These are phyloP conservation scores for Pseudomyrmex concolor DNA, from an alignment of 1,140 invertebrate species.

Conservation along the genomic window DNA sequence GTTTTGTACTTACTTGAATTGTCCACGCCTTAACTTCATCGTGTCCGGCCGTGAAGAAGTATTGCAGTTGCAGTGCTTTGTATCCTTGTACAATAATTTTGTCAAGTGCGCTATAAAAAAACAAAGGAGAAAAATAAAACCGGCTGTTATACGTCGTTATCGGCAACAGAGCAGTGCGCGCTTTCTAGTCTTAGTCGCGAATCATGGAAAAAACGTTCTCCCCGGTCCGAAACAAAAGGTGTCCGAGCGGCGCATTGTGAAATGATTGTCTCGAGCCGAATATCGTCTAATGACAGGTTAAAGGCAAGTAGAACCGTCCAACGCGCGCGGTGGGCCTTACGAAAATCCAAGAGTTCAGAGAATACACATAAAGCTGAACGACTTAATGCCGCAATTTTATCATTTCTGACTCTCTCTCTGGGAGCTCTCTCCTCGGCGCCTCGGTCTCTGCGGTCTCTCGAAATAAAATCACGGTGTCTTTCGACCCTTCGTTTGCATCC, in stretches of 20 bases:
- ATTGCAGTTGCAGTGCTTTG: slow-evolving; percentile 96
- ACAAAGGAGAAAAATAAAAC: slow-evolving; percentile 18
- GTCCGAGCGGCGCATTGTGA: slow-evolving; percentile 67
- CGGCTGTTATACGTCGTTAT: background rate
- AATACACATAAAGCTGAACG: slow-evolving; percentile 85
- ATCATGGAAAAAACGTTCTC: slow-evolving; percentile 50
- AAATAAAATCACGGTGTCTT: slow-evolving; percentile 84
- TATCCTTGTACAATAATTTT: slow-evolving; percentile 99
- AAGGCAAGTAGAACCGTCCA: slow-evolving; percentile 67
- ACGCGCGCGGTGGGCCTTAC: slow-evolving; percentile 67
- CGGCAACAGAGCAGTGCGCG: background rate
- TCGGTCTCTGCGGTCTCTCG: slow-evolving; percentile 82
- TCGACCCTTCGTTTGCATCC: slow-evolving; percentile 69
- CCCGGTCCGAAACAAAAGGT: slow-evolving; percentile 61
- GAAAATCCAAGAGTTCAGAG: slow-evolving; percentile 83
- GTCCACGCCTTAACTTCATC: slow-evolving; percentile 99
- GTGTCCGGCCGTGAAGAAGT: slow-evolving; percentile 98
- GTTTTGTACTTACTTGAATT: slow-evolving; percentile 91
- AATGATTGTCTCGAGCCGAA: slow-evolving; percentile 83
- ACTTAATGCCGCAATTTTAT: slow-evolving; percentile 86
- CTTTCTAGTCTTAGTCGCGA: slow-evolving; percentile 21
- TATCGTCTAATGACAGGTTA: slow-evolving; percentile 84
- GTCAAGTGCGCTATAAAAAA: slow-evolving; percentile 91
- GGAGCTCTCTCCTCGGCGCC: slow-evolving; percentile 67
- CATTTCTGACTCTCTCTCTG: slow-evolving; percentile 78